Evolutionary conservation across 2,797 vertebrate genomes (phyloP).

Genomic region (Molossus molossus): DNA sequence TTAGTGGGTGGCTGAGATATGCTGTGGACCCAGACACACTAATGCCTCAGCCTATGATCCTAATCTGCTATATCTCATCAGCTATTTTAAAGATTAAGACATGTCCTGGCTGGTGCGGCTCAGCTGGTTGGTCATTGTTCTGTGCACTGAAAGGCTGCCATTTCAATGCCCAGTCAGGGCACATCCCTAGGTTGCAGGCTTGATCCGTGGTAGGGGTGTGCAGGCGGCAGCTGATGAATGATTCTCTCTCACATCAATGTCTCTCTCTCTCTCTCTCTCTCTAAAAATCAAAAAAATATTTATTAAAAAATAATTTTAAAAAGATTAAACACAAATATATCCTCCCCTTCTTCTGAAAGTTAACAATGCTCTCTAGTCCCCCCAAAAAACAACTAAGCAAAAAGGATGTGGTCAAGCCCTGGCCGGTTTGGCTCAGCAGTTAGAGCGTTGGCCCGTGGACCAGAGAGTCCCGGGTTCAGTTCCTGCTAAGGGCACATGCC

Average conservation of each 20-base stretch:
- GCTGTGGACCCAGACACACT: background rate
- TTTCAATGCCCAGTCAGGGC: background rate
- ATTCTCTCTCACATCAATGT: background rate
- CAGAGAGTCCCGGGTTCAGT: no score
- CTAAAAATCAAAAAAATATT: background rate
- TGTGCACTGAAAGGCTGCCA: background rate
- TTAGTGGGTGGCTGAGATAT: background rate
- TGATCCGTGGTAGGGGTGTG: background rate
- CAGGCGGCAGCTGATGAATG: background rate
- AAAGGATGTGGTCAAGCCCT: background rate
- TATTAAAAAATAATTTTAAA: background rate
- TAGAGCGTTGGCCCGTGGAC: no score
- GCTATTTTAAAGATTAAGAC: background rate
- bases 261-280: background rate
- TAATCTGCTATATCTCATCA: background rate
- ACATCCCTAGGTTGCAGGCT: background rate
- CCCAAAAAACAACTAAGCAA: background rate
- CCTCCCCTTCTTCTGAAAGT: background rate
- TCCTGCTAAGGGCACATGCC: no score
- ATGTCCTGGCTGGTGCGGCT: background rate
- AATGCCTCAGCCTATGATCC: background rate
- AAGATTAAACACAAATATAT: background rate
- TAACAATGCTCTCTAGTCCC: background rate
- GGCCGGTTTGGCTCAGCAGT: no score
- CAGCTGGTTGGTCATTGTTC: background rate